Percentiles rank a stretch among this genome's conserved stretches.
Evolutionary conservation across 2,797 vertebrate species (phyloP).

Genomic region (Cyclura pinguis): DNA sequence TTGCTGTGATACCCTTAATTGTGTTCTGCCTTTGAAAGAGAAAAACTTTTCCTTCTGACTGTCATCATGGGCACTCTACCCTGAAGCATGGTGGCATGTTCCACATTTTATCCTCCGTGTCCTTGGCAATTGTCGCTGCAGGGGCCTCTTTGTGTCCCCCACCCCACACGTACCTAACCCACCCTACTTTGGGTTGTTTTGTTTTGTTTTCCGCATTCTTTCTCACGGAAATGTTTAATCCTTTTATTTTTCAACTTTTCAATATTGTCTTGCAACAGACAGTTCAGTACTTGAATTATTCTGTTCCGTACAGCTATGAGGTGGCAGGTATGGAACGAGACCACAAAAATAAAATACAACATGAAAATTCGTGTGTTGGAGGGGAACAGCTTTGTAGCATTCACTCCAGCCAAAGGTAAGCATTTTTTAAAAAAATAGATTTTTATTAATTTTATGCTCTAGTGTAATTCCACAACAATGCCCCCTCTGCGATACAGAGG

Average conservation of each 20-base stretch:
- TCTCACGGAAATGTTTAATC: constrained; percentile 11
- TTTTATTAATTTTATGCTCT: neutral
- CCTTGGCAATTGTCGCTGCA: constrained; percentile 3
- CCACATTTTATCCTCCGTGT: neutral
- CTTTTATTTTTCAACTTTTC: constrained; percentile 32
- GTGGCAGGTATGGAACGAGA: too few species aligned
- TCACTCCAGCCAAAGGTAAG: neutral
- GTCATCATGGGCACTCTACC: neutral
- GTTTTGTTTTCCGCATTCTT: neutral
- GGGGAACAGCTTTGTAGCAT: neutral
- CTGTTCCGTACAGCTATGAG: too few species aligned
- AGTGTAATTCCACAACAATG: neutral
- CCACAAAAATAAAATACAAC: neutral
- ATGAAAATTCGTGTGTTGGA: neutral
- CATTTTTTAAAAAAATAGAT: neutral
- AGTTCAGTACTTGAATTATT: constrained; percentile 19
- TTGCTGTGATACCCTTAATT: neutral
- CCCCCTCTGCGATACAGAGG: too few species aligned
- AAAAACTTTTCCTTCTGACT: constrained; percentile 31
- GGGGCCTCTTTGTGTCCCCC: neutral
- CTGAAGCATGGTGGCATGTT: neutral
- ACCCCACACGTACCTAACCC: too few species aligned
- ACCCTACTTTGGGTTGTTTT: neutral
- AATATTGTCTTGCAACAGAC: neutral
- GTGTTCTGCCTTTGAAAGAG: constrained; percentile 7